These are phyloP conservation scores for Temnothorax ravouxi DNA, from an alignment of 2,888 invertebrate species.

Conservation along the genomic window DNA sequence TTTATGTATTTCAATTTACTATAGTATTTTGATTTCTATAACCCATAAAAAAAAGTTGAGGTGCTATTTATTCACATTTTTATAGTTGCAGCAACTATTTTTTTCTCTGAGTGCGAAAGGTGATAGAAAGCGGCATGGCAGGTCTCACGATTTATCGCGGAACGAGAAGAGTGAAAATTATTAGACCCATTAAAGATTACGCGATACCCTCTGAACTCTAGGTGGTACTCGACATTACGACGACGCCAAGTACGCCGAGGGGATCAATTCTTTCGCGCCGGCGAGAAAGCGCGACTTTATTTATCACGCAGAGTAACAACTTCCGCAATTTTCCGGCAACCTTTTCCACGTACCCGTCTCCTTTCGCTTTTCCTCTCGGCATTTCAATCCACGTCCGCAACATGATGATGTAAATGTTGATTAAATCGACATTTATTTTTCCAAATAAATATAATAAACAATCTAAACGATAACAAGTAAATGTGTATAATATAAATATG, in stretches of 20 bases:
- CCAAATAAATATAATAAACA: neutral
- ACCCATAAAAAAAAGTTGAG: too few species aligned
- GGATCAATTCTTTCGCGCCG: slow-evolving; percentile 50
- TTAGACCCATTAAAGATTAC: slow-evolving; percentile 78
- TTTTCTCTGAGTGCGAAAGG: too few species aligned
- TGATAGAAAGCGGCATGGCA: slow-evolving; percentile 57
- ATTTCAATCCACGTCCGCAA: neutral
- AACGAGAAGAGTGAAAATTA: slow-evolving; percentile 75
- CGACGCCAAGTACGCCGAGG: slow-evolving; percentile 31
- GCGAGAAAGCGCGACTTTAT: slow-evolving; percentile 62
- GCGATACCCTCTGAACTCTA: slow-evolving; percentile 78
- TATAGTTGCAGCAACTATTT: too few species aligned
- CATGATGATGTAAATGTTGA: neutral
- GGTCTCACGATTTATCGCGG: slow-evolving; percentile 40
- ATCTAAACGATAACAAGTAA: neutral
- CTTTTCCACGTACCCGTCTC: slow-evolving; percentile 33
- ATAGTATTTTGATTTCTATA: too few species aligned
- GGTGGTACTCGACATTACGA: slow-evolving; percentile 59
- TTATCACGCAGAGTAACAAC: slow-evolving; percentile 33
- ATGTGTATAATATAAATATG: neutral
- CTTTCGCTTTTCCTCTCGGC: slow-evolving; percentile 43
- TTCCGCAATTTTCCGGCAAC: slow-evolving; percentile 39
- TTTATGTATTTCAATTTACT: too few species aligned
- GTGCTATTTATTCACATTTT: too few species aligned
- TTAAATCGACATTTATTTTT: neutral